Evolutionary conservation across 2,888 invertebrate genomes (phyloP).

Genomic region (Xestia c-nigrum): DNA sequence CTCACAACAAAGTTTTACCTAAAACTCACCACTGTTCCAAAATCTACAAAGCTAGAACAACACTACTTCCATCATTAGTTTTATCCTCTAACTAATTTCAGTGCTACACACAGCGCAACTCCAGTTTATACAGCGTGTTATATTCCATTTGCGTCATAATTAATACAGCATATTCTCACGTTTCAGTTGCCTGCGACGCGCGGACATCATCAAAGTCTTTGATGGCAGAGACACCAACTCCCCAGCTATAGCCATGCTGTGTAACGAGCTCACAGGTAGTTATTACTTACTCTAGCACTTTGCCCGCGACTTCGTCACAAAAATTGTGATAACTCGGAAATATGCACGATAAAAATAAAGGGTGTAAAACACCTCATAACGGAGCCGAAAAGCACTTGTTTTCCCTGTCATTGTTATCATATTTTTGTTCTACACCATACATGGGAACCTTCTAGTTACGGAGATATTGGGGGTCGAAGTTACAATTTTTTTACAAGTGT

Average conservation of each 20-base stretch:
- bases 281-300: not conserved
- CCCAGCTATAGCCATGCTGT: slow-evolving; percentile 95
- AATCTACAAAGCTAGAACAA: not conserved
- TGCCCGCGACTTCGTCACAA: too few relatives aligned
- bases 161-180: slow-evolving; percentile 39
- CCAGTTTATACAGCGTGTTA: not conserved
- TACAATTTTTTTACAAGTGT: too few relatives aligned
- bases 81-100: not conserved
- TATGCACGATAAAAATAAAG: too few relatives aligned
- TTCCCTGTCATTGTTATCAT: too few relatives aligned
- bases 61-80: not conserved
- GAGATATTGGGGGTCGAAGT: too few relatives aligned
- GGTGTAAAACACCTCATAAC: too few relatives aligned
- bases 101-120: not conserved
- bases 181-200: slow-evolving; percentile 95
- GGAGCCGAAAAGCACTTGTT: too few relatives aligned
- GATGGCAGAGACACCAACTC: slow-evolving; percentile 94
- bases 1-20: not conserved
- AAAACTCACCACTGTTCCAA: not conserved
- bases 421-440: too few relatives aligned
- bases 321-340: too few relatives aligned
- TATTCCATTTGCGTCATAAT: slow-evolving; percentile 2
- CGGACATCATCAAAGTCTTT: slow-evolving; percentile 96
- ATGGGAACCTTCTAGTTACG: too few relatives aligned
- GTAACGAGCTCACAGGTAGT: slow-evolving; percentile 93